Percentiles rank a stretch among this genome's conserved stretches.
Conservation (phyloP, 2,888 invertebrate species). For the Syrphus vitripennis region DNA sequence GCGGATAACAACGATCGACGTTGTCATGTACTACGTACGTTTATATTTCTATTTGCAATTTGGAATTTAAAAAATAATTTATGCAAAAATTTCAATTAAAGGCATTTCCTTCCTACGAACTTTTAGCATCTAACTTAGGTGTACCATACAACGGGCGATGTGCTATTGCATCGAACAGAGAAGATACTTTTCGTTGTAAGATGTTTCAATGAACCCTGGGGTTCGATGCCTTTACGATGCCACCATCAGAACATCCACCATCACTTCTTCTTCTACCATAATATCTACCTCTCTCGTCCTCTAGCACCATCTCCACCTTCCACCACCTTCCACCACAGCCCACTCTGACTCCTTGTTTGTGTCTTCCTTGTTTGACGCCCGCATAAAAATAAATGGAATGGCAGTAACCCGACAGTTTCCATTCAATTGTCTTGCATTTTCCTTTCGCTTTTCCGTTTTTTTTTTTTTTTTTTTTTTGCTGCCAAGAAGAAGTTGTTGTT, state of each 20-base stretch:
- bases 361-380: constrained; percentile 70
- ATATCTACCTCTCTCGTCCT: not conserved
- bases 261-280: not conserved
- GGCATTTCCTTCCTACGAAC: constrained; percentile 19
- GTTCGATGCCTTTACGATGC: constrained; percentile 62
- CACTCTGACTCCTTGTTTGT: constrained; percentile 12
- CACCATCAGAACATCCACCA: not conserved
- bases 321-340: too few relatives aligned
- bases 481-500: constrained; percentile 18
- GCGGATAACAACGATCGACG: too few relatives aligned
- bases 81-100: constrained; percentile 65
- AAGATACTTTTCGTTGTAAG: constrained; percentile 10
- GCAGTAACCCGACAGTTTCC: constrained; percentile 68
- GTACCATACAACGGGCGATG: not conserved
- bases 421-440: constrained; percentile 70
- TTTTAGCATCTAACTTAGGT: not conserved
- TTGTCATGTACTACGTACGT: too few relatives aligned
- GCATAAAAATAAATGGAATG: constrained; percentile 70
- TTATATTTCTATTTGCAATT: not conserved
- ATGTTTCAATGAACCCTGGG: constrained; percentile 59
- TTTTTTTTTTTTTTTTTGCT: not conserved
- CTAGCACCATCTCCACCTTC: not conserved
- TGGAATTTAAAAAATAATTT: constrained; percentile 44
- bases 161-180: not conserved
- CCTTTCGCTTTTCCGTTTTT: constrained; percentile 66